Evolutionary conservation across 2,888 invertebrate genomes (phyloP), one percentile per base, ranked within the genome.

Genomic region (Drosophila testacea): DNA sequence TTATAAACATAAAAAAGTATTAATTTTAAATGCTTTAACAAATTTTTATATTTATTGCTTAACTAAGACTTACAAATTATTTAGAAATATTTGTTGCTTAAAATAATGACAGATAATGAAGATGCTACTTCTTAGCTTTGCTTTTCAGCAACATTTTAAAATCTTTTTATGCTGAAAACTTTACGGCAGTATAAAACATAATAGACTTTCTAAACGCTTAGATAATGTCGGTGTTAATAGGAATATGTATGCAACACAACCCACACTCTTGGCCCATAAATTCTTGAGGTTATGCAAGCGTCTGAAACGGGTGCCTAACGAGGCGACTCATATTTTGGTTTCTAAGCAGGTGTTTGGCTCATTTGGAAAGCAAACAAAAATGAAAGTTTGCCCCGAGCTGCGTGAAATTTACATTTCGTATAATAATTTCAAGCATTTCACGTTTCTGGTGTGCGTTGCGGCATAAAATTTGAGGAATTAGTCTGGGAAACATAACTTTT

Each of bases 391-490:
- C 60, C 72, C 13, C 55, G 38, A 60, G 76, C 59, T 63, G 81
- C 77, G 86, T 74, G 78, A 83, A 83, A 83, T 83, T 83, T 79
- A 88, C 83, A 83, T 86, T 83, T 83, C 77, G 86, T 82, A 88
- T 88, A 88, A 79, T 78, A 84, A 88, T 87, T 72, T 86, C 46
- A 69, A 73, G 67, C 87, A 85, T 83, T 83, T 88, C 88, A 73
- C 65, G 81, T 81, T 62, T 51, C 61, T 54, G 55, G 22, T 66
- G 62, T 74, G 77, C 73, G 78, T 57, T 42, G 74, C 67, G 63
- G 77, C 84, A 81, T 88, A 79, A 74, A 83, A 79, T 83, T 80
- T 83, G 75, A 68, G 81, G 81, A 83, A 83, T 83, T 82, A 74
- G 78, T 75, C 69, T 73, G 66, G 56, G 68, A 59, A 56, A 59